Evolutionary conservation across 2,113 vertebrate genomes (phyloP).

Genomic region (Heterocephalus glaber): DNA sequence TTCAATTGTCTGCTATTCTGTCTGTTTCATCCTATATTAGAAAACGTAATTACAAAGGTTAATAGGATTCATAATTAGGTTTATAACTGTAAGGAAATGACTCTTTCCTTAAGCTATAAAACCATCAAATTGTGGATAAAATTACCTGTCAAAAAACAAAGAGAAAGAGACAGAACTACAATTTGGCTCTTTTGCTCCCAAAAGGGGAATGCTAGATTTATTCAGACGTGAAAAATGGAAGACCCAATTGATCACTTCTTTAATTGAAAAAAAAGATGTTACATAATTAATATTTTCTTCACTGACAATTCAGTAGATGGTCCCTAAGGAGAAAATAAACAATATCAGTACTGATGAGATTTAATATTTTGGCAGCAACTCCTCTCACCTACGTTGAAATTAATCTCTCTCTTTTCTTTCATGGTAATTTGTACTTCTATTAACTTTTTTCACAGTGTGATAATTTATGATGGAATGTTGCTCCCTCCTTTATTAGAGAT

Average conservation of each 20-base stretch:
- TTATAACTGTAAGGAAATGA: conserved; percentile 56
- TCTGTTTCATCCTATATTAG: conserved; percentile 7
- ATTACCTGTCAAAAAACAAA: conserved; percentile 58
- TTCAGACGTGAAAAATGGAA: conserved; percentile 21
- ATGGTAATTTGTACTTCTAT: background rate
- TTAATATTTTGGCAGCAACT: background rate
- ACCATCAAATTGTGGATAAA: conserved; percentile 8
- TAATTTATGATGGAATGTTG: background rate
- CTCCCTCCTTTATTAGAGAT: background rate
- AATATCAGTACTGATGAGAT: background rate
- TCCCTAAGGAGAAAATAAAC: conserved; percentile 21
- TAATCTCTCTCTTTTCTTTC: background rate
- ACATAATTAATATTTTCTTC: conserved; percentile 5
- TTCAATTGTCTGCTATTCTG: conserved; percentile 31
- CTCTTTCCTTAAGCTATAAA: conserved; percentile 53
- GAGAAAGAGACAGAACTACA: conserved; percentile 1
- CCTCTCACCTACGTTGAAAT: background rate
- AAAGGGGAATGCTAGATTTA: background rate
- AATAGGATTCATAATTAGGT: conserved; percentile 59
- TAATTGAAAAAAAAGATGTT: background rate
- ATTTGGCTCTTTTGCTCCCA: conserved; percentile 10
- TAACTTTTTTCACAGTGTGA: background rate
- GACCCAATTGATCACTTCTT: background rate
- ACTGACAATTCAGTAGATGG: background rate
- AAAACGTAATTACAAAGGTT: conserved; percentile 60